These are phyloP conservation scores for Rhinolophus sinicus DNA, from an alignment of 2,113 vertebrate genomes.

Conservation along the genomic window DNA sequence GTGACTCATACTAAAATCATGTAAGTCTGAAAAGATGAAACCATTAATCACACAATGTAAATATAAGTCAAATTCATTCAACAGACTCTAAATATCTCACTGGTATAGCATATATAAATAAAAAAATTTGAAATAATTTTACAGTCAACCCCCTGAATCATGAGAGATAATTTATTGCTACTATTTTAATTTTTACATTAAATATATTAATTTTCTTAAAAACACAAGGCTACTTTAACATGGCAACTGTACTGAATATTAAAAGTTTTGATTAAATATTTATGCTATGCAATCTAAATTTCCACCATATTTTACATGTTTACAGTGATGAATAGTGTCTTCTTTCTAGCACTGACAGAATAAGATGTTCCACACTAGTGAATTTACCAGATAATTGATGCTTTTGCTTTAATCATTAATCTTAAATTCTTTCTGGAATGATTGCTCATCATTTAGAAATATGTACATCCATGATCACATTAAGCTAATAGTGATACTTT, in stretches of 20 bases:
- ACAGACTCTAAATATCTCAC: not conserved
- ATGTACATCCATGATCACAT: not conserved
- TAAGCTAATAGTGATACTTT: slow-evolving; percentile 13
- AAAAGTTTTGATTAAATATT: not conserved
- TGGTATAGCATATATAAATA: not conserved
- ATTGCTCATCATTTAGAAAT: slow-evolving; percentile 35
- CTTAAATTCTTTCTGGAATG: slow-evolving; percentile 15
- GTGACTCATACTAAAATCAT: not conserved
- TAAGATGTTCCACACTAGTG: not conserved
- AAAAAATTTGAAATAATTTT: slow-evolving; percentile 15
- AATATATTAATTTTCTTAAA: slow-evolving; percentile 32
- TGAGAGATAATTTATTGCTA: not conserved
- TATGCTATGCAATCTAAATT: not conserved
- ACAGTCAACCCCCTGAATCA: not conserved
- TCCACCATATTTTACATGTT: not conserved
- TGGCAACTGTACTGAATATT: not conserved
- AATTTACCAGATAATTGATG: slow-evolving; percentile 30
- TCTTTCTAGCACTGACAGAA: not conserved
- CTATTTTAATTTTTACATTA: not conserved
- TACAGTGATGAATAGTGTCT: not conserved
- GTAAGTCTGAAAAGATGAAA: not conserved
- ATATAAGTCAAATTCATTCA: not conserved
- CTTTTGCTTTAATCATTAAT: slow-evolving; percentile 19
- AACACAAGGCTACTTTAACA: not conserved
- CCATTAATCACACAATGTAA: slow-evolving; percentile 18